Evolutionary conservation across 2,113 vertebrate genomes (phyloP).

Genomic region (Oreocharis arfaki): DNA sequence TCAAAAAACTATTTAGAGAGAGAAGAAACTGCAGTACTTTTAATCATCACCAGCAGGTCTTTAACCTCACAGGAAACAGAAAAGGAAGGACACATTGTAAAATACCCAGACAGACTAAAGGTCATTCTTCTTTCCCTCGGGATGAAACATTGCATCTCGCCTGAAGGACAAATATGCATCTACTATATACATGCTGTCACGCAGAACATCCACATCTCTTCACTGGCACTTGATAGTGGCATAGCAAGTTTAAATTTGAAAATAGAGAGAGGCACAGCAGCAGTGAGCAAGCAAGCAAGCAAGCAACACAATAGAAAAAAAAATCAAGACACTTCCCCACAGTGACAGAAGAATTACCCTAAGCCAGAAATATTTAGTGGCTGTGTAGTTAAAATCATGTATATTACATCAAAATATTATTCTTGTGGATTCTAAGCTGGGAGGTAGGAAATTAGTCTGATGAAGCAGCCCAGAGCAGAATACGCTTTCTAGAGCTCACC

Average conservation of each 20-base stretch:
- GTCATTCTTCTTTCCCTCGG: conserved; percentile 26
- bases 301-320: neutral
- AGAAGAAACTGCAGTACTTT: conserved; percentile 33
- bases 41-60: conserved; percentile 58
- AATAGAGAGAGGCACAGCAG: neutral
- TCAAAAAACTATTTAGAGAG: neutral
- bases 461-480: neutral
- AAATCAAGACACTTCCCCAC: neutral
- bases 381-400: neutral
- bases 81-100: conserved; percentile 47
- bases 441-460: neutral
- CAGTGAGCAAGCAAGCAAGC: neutral
- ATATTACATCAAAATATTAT: neutral
- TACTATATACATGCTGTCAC: conserved; percentile 29
- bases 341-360: neutral
- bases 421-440: neutral
- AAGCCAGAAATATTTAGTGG: neutral
- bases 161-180: conserved; percentile 48
- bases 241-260: conserved; percentile 12
- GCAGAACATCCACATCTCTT: conserved; percentile 29
- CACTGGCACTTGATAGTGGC: neutral
- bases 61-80: conserved; percentile 60
- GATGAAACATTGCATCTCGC: neutral
- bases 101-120: conserved; percentile 47
- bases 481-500: neutral